phyloP scores from a whole-genome alignment of 2,888 invertebrate species.

The Drosophila siamana region DNA sequence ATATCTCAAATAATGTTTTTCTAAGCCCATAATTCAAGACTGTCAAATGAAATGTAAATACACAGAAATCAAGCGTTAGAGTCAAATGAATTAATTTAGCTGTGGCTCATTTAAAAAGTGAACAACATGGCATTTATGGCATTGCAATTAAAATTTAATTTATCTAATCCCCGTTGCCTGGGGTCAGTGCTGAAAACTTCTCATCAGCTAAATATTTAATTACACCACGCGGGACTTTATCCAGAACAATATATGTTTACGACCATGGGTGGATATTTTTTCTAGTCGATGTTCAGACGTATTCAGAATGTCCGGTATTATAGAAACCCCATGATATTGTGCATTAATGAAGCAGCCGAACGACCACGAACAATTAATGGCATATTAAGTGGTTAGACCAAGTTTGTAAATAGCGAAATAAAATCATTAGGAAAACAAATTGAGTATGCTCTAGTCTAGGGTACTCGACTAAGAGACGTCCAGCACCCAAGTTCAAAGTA shows the following conservation, averaged over 20 bases:
- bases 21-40: slow-evolving; percentile 88
- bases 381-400: slow-evolving; percentile 17
- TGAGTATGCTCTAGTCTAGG: background rate
- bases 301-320: slow-evolving; percentile 38
- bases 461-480: background rate
- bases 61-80: slow-evolving; percentile 16
- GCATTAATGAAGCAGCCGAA: slow-evolving; percentile 53
- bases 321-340: slow-evolving; percentile 50
- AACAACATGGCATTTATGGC: slow-evolving; percentile 50
- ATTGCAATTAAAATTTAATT: slow-evolving; percentile 55
- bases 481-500: slow-evolving; percentile 3
- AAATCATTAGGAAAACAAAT: slow-evolving; percentile 3
- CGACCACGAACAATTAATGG: slow-evolving; percentile 36
- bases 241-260: background rate
- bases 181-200: slow-evolving; percentile 42
- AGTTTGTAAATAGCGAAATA: slow-evolving; percentile 31
- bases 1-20: slow-evolving; percentile 92
- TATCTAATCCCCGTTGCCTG: slow-evolving; percentile 46
- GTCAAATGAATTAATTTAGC: slow-evolving; percentile 34
- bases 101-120: slow-evolving; percentile 26
- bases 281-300: background rate
- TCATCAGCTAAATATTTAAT: slow-evolving; percentile 21
- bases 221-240: slow-evolving; percentile 8
- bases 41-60: slow-evolving; percentile 56
- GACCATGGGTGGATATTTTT: background rate